Evolutionary conservation across 2,888 invertebrate species (phyloP), one percentile per base, ranked within the genome.

Genomic region (Conops quadrifasciatus): DNA sequence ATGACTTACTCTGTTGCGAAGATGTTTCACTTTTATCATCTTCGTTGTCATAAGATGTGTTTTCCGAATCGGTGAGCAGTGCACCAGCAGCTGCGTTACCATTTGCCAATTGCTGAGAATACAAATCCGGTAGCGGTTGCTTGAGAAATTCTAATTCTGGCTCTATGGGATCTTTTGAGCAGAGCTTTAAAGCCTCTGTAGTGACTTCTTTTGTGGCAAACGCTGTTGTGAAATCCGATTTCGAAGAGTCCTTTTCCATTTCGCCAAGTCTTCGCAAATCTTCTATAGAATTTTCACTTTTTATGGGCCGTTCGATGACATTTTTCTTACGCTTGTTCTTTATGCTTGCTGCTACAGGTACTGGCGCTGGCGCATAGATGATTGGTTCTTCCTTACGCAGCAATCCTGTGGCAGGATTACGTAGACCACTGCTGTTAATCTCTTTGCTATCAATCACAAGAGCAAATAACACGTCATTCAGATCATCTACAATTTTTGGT

Each of bases 401-500:
- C 2, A 15, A n/a, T n/a, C n/a, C 16, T 28, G 63, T 26, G 19
- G 56, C 47, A 0, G 71, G 68, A 9, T 71, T 63, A 24, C 43
- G 49, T 4, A 51, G 24, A 1, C 16, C 58, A 59, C 26, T 59
- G 7, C 89, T 88, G 86, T 93, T 94, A 70, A 95, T 88, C 82
- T 94, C 94, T 36, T 91, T 88, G 85, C 94, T 94, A 87, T 97
- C 96, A 73, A 97, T 93, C 80, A 91, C 93, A 82, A 97, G 91
- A 26, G 98, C 97, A 88, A 98, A 98, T 76, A 97, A 88, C 81
- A 97, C 93, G 67, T 95, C 92, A 76, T 92, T 93, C 82, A 98
- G 89, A 76, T 94, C 95, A 86, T 94, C 92, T 69, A 96, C 93
- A 87, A 96, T 91, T 81, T 92, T 93, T 21, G 96, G 94, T 73